Evolutionary conservation across 2,888 invertebrate species (phyloP).

Genomic region (Conistra vaccinii): DNA sequence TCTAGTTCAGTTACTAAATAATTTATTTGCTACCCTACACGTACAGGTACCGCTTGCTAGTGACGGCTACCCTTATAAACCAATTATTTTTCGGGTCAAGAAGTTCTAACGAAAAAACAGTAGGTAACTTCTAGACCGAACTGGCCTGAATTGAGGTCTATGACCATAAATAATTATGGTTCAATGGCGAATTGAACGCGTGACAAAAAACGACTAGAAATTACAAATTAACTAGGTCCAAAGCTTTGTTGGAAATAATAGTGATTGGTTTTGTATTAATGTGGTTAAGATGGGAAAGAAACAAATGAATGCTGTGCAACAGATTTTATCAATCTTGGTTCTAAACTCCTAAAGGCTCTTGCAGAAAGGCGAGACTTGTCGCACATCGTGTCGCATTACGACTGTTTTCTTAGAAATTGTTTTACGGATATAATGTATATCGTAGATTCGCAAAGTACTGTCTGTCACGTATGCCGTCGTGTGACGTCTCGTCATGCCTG

Average conservation of each 20-base stretch:
- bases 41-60: background rate
- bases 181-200: slow-evolving; percentile 37
- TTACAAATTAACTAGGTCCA: slow-evolving; percentile 4
- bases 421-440: too few species aligned
- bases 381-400: too few species aligned
- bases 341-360: background rate
- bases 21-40: slow-evolving; percentile 7
- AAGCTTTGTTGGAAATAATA: slow-evolving; percentile 8
- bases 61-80: slow-evolving; percentile 32
- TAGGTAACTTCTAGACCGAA: slow-evolving; percentile 30
- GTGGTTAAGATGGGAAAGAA: background rate
- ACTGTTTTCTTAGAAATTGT: too few species aligned
- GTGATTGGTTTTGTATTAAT: slow-evolving; percentile 9
- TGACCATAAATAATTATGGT: slow-evolving; percentile 46
- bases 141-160: slow-evolving; percentile 42
- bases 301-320: background rate
- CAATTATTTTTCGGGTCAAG: slow-evolving; percentile 48
- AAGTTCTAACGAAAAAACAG: slow-evolving; percentile 23
- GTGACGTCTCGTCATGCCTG: too few species aligned
- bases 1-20: background rate
- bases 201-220: slow-evolving; percentile 36
- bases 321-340: background rate
- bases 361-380: too few species aligned
- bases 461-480: too few species aligned
- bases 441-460: too few species aligned